Evolutionary conservation across 2,113 vertebrate genomes (phyloP).

Genomic region (Bubo bubo): DNA sequence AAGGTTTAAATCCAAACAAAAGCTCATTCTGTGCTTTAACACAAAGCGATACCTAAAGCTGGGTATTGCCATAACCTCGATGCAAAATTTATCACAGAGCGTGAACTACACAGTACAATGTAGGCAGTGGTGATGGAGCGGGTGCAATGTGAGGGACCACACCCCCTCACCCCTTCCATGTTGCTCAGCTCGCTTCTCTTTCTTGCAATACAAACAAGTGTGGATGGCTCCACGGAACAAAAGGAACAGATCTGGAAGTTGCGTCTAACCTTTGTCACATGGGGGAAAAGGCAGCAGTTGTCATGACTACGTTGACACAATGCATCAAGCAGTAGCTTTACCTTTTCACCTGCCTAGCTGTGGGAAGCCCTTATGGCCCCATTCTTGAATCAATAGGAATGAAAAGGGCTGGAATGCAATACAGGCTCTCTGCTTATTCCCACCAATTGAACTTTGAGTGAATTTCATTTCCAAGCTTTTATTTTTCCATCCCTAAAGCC

Average conservation of each 20-base stretch:
- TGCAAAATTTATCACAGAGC: background rate
- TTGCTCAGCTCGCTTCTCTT: background rate
- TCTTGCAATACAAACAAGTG: background rate
- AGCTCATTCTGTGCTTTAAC: background rate
- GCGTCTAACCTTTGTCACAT: background rate
- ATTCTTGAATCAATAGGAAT: background rate
- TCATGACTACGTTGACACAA: background rate
- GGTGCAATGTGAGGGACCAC: background rate
- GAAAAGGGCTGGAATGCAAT: background rate
- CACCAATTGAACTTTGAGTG: background rate
- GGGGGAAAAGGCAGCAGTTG: background rate
- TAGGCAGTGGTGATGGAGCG: background rate
- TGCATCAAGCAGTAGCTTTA: background rate
- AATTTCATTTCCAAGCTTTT: background rate
- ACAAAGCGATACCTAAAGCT: rapidly evolving
- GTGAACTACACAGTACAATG: rapidly evolving
- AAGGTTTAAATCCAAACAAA: background rate
- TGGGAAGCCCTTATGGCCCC: background rate
- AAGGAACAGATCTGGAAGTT: background rate
- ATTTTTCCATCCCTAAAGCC: background rate
- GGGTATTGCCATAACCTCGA: background rate
- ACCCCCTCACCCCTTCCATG: background rate
- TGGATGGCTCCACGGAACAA: background rate
- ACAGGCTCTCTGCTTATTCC: background rate
- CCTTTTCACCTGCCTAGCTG: background rate